Percentiles rank a stretch among this genome's conserved stretches.
These are phyloP conservation scores for Urosaurus nigricauda DNA, from an alignment of 2,797 vertebrate genomes.

Conservation along the genomic window DNA sequence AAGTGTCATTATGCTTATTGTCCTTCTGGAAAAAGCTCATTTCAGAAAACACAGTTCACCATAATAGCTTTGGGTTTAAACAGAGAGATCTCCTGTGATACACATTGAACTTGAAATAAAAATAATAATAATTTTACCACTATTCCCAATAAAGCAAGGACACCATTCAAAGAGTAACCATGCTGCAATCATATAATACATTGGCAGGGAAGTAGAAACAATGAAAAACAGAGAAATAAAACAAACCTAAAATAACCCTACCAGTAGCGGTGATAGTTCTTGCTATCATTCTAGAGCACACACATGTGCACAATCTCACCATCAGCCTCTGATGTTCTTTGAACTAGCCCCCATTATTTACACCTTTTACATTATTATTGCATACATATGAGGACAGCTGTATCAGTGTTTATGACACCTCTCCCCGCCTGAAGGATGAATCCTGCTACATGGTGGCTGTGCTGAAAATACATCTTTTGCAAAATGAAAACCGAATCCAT, in stretches of 20 bases:
- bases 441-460: constrained; percentile 48
- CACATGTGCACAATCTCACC: constrained; percentile 35
- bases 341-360: constrained; percentile 37
- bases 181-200: constrained; percentile 42
- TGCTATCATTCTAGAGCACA: constrained; percentile 6
- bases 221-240: constrained; percentile 40
- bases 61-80: constrained; percentile 56
- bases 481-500: constrained; percentile 60
- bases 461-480: constrained; percentile 47
- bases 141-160: constrained; percentile 46
- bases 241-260: constrained; percentile 39
- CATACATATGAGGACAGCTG: constrained; percentile 46
- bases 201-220: constrained; percentile 24
- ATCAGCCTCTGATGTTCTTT: constrained; percentile 37
- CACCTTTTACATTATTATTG: constrained; percentile 57
- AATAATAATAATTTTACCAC: constrained; percentile 60
- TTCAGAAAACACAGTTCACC: constrained; percentile 48
- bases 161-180: constrained; percentile 33
- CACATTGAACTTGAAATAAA: constrained; percentile 62
- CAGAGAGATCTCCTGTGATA: constrained; percentile 47
- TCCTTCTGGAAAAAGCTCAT: constrained; percentile 39
- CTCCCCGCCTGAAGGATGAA: constrained; percentile 55
- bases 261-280: constrained; percentile 1
- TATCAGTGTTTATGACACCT: constrained; percentile 46
- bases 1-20: constrained; percentile 32